Base-by-base conservation (phyloP, 2,797 vertebrate species). In the Oreochromis mossambicus region DNA sequence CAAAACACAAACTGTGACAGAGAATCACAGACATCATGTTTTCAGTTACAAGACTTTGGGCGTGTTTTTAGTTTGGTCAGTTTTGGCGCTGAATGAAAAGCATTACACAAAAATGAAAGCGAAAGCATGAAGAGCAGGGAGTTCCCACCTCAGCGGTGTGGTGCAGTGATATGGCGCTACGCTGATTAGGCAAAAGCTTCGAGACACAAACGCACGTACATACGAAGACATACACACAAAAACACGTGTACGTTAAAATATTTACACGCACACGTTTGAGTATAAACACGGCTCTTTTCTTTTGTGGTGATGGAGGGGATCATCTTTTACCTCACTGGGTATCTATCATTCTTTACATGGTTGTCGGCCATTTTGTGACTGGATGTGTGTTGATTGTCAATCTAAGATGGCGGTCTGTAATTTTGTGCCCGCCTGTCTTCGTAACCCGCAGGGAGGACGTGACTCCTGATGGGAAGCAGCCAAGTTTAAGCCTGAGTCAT, bases 291-390 rank as follows among this genome's bases (percentile, higher is more conserved):
- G 10, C 7, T 75, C 3, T 8, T 48, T 32, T 15, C 10, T 55
- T 11, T 24, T 0, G 7, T 43, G 21, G 36, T 10, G 9, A n/a
- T 3, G 2, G 19, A n/a, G 3, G 21, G 11, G 7, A 10, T 32
- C 1, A 10, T 24, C 5, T 50, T 24, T 48, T 11, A 11, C 78
- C 13, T 3, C 2, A 50, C n/a, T 3, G 1, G 11, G 0, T 26
- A 7, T 70, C 38, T 1, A 3, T 0, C 21, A 4, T 0, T 68
- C 21, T 32, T n/a, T 24, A 10, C 21, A 13, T 3, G 3, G 10
- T 1, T 3, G 78, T 51, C 82, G 1, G 84, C 80, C 93, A 93
- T 94, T 89, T 94, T 90, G 77, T 81, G 34, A 93, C 92, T 88
- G 86, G 87, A 76, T 80, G 32, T 36, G 17, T 3, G 21, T 58